phyloP scores from a whole-genome alignment of 2,888 invertebrate species.

The Callyntrura sp. region DNA sequence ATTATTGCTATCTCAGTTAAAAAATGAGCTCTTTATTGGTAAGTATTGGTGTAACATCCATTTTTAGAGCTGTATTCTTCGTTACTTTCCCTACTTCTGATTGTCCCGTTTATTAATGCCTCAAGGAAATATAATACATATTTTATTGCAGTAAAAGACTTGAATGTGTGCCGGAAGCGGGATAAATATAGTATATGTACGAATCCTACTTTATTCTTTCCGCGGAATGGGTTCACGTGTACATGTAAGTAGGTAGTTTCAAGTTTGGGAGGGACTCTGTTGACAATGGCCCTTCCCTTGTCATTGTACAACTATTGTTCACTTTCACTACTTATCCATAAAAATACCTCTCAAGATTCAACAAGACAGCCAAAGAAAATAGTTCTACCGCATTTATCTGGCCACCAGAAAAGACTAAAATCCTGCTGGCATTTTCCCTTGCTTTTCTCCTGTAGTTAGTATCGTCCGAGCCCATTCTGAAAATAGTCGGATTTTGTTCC shows the following conservation, averaged over 20 bases:
- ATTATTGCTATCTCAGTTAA: too few relatives aligned
- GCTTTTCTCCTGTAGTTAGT: neutral
- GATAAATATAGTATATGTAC: neutral
- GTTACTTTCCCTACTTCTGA: too few relatives aligned
- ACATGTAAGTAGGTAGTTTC: neutral
- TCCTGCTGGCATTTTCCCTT: neutral
- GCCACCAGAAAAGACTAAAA: neutral
- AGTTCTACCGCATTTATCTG: neutral
- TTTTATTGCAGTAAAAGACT: too few relatives aligned
- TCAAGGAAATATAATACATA: too few relatives aligned
- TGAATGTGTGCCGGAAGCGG: neutral
- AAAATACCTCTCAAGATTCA: neutral
- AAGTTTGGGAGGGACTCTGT: neutral
- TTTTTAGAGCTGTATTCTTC: too few relatives aligned
- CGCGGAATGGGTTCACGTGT: neutral
- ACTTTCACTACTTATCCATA: neutral
- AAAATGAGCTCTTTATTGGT: too few relatives aligned
- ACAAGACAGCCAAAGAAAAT: neutral
- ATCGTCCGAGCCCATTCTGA: neutral
- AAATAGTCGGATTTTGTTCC: slow-evolving; percentile 3
- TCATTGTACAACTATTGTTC: neutral
- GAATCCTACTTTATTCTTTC: neutral
- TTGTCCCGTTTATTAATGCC: too few relatives aligned
- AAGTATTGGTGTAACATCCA: too few relatives aligned
- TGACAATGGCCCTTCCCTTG: neutral